Evolutionary conservation across 1,140 invertebrate genomes (phyloP), one percentile per base, ranked within the genome.

Genomic region (Maniola jurtina): DNA sequence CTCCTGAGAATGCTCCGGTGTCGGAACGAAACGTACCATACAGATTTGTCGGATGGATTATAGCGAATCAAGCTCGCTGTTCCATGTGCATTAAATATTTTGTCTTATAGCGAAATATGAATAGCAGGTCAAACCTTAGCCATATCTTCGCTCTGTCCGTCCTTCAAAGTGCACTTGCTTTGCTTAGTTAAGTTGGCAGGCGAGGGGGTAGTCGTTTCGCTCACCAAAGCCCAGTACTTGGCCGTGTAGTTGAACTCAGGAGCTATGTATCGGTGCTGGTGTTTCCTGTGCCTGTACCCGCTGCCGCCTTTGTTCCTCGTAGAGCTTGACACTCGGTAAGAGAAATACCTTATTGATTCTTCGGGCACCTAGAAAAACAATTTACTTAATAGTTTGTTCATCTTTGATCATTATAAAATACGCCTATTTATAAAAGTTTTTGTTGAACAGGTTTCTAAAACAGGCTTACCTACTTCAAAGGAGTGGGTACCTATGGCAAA

Each of bases 171-270:
- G 64, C 88, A 90, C 64, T 89, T 90, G 50, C 77, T 85, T 34
- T 88, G 81, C 52, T 88, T 86, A 6, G 72, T 83, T 6, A 70
- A 56, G 35, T 88, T 88, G 0, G 71, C 61, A 1, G 79, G 78
- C 6, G 84, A 74, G 0, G 73, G 73, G 0, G 78, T 81, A 0
- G 88, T 89, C 13, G 84, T 84, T 64, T 90, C 88, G 58, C 88
- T 90, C 15, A 90, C 85, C 8, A 90, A 61, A 0, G 86, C 85
- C 88, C 88, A 88, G 60, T 90, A 90, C 61, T 88, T 88, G 6
- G 84, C 86, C 0, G 86, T 90, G 61, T 88, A 84, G 70, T 90
- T 89, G 52, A 90, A 88, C 61, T 90, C 88, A 0, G 88, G 88
- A 0, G 88, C 88, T 35, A 90, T 86, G 61, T 89, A 89, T n/a